Evolutionary conservation across 2,888 invertebrate genomes (phyloP), one percentile per base, ranked within the genome.

Genomic region (Melikaiella ostensackeni): DNA sequence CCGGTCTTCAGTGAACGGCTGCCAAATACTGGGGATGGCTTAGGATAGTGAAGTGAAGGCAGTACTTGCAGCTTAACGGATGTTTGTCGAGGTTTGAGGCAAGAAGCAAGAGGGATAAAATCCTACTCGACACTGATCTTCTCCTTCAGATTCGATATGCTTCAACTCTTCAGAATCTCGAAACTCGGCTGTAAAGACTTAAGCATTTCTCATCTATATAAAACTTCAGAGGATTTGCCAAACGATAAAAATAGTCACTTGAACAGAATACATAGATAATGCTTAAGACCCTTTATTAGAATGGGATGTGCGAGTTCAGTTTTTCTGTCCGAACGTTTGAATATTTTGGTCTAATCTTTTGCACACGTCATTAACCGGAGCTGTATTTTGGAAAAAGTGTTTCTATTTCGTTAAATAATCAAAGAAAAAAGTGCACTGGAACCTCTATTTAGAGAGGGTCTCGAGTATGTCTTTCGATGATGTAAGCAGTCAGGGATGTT

Each of bases 111-210:
- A 16, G 27, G n/a, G 70, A n/a, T 70, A 50, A 70, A 70, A 70
- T 70, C 70, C 70, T 46, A 50, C 70, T 70, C 50, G 50, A 70
- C 70, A 70, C 50, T 70, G 70, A 70, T 70, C 70, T 50, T 30
- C 70, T 1, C 70, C 70, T 70, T 70, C 70, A 27, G 33, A 46
- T 70, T 50, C 50, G 30, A 46, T 66, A 70, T 46, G 9, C 70
- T 70, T 11, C 70, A 64, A 64, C 64, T 64, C 16, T 24, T n/a
- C 13, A 42, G 13, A n/a, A 57, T 27, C 57, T 24, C 38, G 4
- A 8, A n/a, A 63, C n/a, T 30, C n/a, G n/a, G 35, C 24, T 33
- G 1, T 16, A 38, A 24, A 38, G 24, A 57, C 24, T 57, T 57
- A 57, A 57, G 13, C n/a, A 50, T 16, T n/a, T 50, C 9, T n/a